Evolutionary conservation across 2,888 invertebrate species (phyloP).

Genomic region (Dexiosoma caninum): DNA sequence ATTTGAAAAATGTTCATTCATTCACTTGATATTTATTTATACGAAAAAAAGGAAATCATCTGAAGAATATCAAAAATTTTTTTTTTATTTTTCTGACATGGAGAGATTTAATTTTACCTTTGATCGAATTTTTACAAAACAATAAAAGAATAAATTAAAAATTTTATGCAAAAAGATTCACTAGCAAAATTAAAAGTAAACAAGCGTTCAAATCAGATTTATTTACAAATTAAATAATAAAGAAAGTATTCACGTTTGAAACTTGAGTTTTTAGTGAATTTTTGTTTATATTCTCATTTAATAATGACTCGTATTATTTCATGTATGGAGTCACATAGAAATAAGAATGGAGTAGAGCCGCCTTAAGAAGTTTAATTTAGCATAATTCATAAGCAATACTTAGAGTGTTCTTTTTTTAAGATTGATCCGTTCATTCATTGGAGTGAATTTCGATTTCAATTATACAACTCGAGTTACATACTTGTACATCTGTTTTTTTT

Average conservation of each 20-base stretch:
- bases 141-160: slow-evolving; percentile 5
- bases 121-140: slow-evolving; percentile 18
- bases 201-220: neutral
- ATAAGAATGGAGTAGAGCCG: neutral
- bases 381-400: neutral
- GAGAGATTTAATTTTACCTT: slow-evolving; percentile 26
- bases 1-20: too few relatives aligned
- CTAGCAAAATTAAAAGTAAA: slow-evolving; percentile 34
- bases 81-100: neutral
- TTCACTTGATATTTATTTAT: slow-evolving; percentile 10
- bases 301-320: neutral
- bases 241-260: neutral
- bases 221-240: slow-evolving; percentile 17
- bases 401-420: neutral
- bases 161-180: neutral
- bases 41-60: neutral
- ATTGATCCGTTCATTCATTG: neutral
- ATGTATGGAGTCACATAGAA: too few relatives aligned
- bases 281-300: slow-evolving; percentile 29
- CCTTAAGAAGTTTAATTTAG: neutral
- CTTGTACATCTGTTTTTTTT: slow-evolving; percentile 18
- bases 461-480: slow-evolving; percentile 13
- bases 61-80: neutral
- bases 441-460: neutral
- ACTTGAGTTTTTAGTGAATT: neutral